phyloP scores from a whole-genome alignment of 2,797 vertebrate species.

The Darevskia nairensis region DNA sequence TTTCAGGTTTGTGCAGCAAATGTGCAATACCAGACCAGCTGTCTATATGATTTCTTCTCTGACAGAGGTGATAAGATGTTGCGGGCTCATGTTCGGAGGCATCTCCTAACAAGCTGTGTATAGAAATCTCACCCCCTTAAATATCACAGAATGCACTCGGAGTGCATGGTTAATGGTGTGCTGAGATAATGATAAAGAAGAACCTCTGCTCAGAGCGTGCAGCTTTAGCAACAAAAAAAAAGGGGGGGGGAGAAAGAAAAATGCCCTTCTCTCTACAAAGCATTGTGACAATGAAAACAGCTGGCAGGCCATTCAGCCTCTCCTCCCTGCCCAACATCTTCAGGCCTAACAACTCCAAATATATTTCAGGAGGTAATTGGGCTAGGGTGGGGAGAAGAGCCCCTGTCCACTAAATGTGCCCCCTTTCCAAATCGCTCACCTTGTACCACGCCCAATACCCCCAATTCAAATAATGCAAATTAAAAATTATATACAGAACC shows the following conservation, averaged over 20 bases:
- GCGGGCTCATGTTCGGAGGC: conserved; percentile 34
- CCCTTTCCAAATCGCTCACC: neutral
- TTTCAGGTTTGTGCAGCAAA: conserved; percentile 50
- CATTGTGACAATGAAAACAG: neutral
- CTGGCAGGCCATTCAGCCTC: neutral
- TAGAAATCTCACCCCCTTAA: conserved; percentile 18
- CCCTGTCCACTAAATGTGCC: neutral
- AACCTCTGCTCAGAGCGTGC: accelerated
- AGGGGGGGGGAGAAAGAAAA: neutral
- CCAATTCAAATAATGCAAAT: neutral
- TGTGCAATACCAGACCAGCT: conserved; percentile 26
- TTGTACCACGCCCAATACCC: neutral
- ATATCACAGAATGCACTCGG: conserved; percentile 35
- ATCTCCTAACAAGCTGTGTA: neutral
- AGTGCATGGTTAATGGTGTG: neutral
- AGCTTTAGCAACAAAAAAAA: neutral
- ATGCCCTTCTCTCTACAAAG: conserved; percentile 1
- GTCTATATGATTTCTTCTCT: neutral
- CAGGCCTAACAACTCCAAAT: neutral
- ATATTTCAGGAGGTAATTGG: neutral
- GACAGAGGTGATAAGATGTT: conserved; percentile 9
- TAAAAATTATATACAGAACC: neutral
- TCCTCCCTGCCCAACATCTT: neutral
- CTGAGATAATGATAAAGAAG: neutral
- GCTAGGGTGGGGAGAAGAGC: neutral